These are phyloP conservation scores for Hyppa rectilinea DNA, from an alignment of 2,888 invertebrate genomes.

Conservation along the genomic window DNA sequence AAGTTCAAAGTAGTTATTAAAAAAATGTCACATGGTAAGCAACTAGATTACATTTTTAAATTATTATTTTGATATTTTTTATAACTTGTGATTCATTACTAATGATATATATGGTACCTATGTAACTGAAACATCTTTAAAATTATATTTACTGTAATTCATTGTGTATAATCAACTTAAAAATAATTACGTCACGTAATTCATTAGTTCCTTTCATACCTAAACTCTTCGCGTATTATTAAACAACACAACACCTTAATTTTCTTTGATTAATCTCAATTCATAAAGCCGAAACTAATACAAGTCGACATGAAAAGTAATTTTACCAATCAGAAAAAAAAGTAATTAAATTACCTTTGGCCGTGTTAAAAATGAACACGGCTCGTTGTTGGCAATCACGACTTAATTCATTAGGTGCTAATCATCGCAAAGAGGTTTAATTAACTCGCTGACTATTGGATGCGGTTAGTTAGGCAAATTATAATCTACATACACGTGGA, in stretches of 20 bases:
- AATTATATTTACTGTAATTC: too few relatives aligned
- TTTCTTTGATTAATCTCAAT: constrained; percentile 1
- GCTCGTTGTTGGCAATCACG: constrained; percentile 32
- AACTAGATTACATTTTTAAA: too few relatives aligned
- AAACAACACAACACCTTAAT: not conserved
- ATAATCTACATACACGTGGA: constrained; percentile 30
- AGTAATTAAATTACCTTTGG: constrained; percentile 31
- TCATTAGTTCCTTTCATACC: not conserved
- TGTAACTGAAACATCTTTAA: too few relatives aligned
- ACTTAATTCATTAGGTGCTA: constrained; percentile 56
- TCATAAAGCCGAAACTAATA: constrained; percentile 12
- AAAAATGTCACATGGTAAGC: too few relatives aligned
- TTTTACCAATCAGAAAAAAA: constrained; percentile 10
- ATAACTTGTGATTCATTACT: too few relatives aligned
- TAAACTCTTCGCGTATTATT: not conserved
- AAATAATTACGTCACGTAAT: not conserved
- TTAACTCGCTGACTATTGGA: constrained; percentile 48
- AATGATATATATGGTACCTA: too few relatives aligned
- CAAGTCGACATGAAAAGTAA: not conserved
- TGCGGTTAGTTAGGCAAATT: constrained; percentile 51
- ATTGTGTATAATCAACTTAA: too few relatives aligned
- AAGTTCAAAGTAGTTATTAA: too few relatives aligned
- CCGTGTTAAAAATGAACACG: constrained; percentile 40
- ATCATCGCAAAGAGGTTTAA: constrained; percentile 58
- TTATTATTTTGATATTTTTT: too few relatives aligned